Evolutionary conservation across 2,888 invertebrate species (phyloP), one percentile per base, ranked within the genome.

Genomic region (Hirtodrosophila confusa): DNA sequence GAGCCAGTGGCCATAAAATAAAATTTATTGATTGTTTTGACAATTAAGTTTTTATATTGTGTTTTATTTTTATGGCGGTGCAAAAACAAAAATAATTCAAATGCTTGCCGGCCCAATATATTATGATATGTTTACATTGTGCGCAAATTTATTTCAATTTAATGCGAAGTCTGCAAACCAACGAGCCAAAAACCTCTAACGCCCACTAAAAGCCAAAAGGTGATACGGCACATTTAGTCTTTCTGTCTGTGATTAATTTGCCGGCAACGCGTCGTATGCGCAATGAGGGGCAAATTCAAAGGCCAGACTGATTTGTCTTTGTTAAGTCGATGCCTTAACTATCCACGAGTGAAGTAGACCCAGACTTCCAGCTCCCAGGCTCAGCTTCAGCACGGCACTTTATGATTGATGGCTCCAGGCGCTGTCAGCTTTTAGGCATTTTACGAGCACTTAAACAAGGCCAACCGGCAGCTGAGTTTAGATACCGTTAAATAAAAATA

Each of bases 21-120:
- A 40, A 75, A 80, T 73, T 85, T 85, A 83, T 83, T 73, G 82
- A 87, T 85, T 83, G 87, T 78, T 80, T 80, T 80, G 72, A 85
- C 87, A 82, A 82, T 84, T 75, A 78, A 72, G 49, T 71, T 82
- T 71, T 78, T 63, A 76, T 77, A 71, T 57, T 64, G 64, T 50
- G 57, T 56, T 51, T 72, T 86, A 79, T 76, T 73, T 76, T 65
- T 85, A 55, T 63, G 60, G 54, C 27, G 40, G 17, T 17, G 44
- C 44, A 23, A 12, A 43, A n/a, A 29, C 40, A 11, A 40, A 60
- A 53, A 53, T 39, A 61, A 50, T 60, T 45, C 27, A 56, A 29
- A 41, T 29, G 39, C 5, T 31, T 12, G 0, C 29, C 43, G 36
- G 10, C 8, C 10, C 10, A 29, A 23, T 29, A 44, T 47, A 24